Percentiles rank a stretch among this genome's conserved stretches.
phyloP scores from a whole-genome alignment of 2,113 vertebrate species.

The Actenoides hombroni region DNA sequence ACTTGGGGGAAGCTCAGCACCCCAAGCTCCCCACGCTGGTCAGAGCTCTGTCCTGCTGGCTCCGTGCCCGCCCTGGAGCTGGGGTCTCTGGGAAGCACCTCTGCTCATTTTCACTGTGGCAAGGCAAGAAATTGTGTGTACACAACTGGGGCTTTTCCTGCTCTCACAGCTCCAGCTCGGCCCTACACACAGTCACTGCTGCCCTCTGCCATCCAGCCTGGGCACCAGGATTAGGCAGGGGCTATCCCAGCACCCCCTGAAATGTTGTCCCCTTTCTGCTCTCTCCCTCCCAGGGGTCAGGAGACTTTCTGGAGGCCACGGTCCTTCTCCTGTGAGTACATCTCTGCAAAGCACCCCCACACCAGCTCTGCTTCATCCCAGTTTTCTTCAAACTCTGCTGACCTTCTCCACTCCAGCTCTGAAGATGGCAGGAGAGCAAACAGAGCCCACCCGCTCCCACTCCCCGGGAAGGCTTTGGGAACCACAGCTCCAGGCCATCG shows the following conservation, averaged over 20 bases:
- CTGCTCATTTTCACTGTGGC: background rate
- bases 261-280: background rate
- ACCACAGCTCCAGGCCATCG: background rate
- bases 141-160: background rate
- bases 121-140: background rate
- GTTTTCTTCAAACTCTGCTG: background rate
- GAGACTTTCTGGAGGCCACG: slow-evolving; percentile 32
- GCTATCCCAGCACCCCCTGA: background rate
- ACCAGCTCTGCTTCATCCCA: background rate
- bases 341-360: background rate
- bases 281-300: background rate
- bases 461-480: background rate
- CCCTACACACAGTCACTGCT: background rate
- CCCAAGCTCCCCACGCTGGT: fast-evolving
- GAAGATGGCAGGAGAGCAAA: background rate
- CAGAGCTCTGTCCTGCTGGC: background rate
- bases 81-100: background rate
- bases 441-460: background rate
- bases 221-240: background rate
- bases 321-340: slow-evolving; percentile 51
- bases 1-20: fast-evolving
- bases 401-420: slow-evolving; percentile 13
- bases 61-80: background rate
- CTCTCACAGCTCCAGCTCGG: background rate
- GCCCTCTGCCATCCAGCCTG: background rate